Evolutionary conservation across 2,888 invertebrate genomes (phyloP).

Genomic region (Drosophila maculinotata): DNA sequence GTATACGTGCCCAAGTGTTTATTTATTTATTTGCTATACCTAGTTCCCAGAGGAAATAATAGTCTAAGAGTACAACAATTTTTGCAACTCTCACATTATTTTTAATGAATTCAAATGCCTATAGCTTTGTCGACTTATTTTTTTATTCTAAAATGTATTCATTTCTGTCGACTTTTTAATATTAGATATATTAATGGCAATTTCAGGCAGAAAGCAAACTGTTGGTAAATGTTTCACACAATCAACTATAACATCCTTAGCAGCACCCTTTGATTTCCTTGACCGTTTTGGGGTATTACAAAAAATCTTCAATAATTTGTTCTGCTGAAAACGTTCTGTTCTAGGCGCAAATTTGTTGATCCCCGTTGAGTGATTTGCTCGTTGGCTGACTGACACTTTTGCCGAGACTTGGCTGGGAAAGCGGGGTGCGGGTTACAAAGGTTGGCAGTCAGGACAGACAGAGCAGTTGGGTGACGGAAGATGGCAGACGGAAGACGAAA

Average conservation of each 20-base stretch:
- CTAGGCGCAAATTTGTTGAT: constrained; percentile 49
- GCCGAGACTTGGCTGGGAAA: neutral
- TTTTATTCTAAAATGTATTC: neutral
- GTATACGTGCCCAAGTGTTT: too few relatives aligned
- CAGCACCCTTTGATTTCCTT: neutral
- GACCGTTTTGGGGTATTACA: neutral
- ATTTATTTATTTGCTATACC: too few relatives aligned
- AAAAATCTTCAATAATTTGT: neutral
- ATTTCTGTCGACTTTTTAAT: neutral
- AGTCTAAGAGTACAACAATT: too few relatives aligned
- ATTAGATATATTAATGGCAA: too few relatives aligned
- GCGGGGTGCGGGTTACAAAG: neutral
- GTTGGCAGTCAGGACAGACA: neutral
- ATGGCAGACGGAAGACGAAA: neutral
- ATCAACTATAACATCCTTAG: neutral
- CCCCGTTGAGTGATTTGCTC: constrained; percentile 56
- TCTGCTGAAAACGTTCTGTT: neutral
- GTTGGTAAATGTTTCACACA: neutral
- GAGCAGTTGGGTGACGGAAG: too few relatives aligned
- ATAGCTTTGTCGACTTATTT: neutral
- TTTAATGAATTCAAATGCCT: too few relatives aligned
- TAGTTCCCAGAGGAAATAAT: too few relatives aligned
- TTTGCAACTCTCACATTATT: too few relatives aligned
- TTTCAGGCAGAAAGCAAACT: too few relatives aligned
- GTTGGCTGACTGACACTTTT: constrained; percentile 2